These are phyloP conservation scores for Lycocorax pyrrhopterus DNA, from an alignment of 2,113 vertebrate genomes.

Conservation along the genomic window DNA sequence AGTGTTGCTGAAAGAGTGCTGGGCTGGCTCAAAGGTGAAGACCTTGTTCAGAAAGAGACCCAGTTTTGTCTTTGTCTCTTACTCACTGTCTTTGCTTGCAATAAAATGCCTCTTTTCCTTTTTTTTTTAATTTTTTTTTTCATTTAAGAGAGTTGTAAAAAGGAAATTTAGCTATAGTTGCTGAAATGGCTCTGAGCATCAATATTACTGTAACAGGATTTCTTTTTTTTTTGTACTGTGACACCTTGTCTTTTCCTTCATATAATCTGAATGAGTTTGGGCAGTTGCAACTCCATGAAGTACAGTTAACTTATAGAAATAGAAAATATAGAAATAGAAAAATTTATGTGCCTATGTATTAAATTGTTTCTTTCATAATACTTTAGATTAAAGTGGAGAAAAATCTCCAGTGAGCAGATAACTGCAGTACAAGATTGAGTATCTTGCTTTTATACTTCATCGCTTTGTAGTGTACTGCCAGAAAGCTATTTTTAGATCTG, in stretches of 20 bases:
- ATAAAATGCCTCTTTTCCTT: background rate
- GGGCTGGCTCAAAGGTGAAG: background rate
- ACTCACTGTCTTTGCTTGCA: background rate
- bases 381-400: background rate
- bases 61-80: background rate
- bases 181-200: background rate
- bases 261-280: background rate
- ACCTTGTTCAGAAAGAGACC: background rate
- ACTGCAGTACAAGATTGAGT: background rate
- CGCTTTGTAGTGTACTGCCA: slow-evolving; percentile 9
- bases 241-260: background rate
- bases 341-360: background rate
- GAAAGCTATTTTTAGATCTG: slow-evolving; percentile 52
- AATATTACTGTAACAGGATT: background rate
- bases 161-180: background rate
- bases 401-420: background rate
- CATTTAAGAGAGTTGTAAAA: background rate
- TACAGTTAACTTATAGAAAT: background rate
- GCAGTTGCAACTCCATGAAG: background rate
- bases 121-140: background rate
- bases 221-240: background rate
- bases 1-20: background rate
- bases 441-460: slow-evolving; percentile 28
- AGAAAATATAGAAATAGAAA: background rate
- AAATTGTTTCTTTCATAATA: background rate